Base-by-base conservation (phyloP, 1,140 invertebrate species). In the Planococcus citri region DNA sequence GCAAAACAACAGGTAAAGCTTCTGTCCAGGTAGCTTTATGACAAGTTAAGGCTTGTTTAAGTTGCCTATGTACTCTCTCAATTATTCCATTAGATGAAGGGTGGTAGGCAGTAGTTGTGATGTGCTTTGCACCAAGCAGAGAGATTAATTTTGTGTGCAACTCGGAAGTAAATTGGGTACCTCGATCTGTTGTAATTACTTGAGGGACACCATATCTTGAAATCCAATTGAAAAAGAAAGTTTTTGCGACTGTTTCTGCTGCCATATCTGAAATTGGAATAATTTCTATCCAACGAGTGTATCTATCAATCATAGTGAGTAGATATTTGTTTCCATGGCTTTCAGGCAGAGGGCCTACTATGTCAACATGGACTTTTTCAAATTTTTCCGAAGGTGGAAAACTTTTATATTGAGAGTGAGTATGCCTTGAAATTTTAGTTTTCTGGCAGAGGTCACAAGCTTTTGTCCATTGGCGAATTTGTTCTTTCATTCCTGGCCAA, bases 221-320 rank as follows among this genome's bases (percentile, higher is more conserved):
- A 20, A 80, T 75, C 76, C 77, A 79, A 6, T 57, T 60, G 1
- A 69, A 8, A n/a, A 51, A 6, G n/a, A 51, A 20, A 3, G 10
- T 3, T 51, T 51, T 20, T 51, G 41, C 41, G n/a, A 51, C 41
- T 2, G 41, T 51, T 64, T 76, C 72, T 17, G 78, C 76, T 12
- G 71, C 71, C 10, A 78, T 77, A 37, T 74, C 68, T n/a, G 37
- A 21, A 14, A 72, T 21, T 22, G 70, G 70, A 0, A 77, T 58
- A 14, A 74, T 76, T 73, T 82, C 76, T 0, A 76, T 77, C 76
- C 75, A 82, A n/a, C 78, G 69, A 0, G 79, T 78, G 71, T 76
- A 82, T 6, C 78, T 69, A 70, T 82, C 78, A 1, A 81, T 78
- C 8, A 76, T 74, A 0, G 80, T 82, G 0, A 83, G 72, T 10